Conservation (phyloP, 1,140 invertebrate species). For the Ceratitis capitata region DNA sequence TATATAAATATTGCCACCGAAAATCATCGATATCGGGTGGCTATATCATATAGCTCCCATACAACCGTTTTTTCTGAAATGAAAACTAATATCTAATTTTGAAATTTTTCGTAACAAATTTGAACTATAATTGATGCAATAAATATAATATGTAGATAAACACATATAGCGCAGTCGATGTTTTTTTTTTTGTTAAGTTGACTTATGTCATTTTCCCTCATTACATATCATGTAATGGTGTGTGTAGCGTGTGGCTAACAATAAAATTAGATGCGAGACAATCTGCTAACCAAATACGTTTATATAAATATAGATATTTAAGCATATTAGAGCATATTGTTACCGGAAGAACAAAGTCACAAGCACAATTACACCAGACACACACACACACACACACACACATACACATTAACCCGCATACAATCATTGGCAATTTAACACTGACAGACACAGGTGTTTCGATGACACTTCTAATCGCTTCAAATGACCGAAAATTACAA, state of each 20-base stretch:
- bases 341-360: neutral
- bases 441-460: constrained; percentile 28
- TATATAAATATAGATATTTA: neutral
- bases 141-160: neutral
- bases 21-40: too few species aligned
- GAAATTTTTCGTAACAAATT: too few species aligned
- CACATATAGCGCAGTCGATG: too few species aligned
- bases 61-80: too few species aligned
- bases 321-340: neutral
- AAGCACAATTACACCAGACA: neutral
- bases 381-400: neutral
- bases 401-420: neutral
- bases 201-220: too few species aligned
- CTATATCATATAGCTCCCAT: too few species aligned
- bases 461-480: constrained; percentile 27
- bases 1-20: too few species aligned
- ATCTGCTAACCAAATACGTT: neutral
- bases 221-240: too few species aligned
- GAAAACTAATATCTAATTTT: too few species aligned
- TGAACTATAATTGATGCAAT: too few species aligned
- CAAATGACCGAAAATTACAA: constrained; percentile 38
- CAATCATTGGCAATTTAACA: neutral
- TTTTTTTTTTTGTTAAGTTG: too few species aligned
- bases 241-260: neutral
- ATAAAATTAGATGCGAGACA: neutral